These are phyloP conservation scores for Troglohyphantes excavatus DNA, from an alignment of 2,888 invertebrate genomes.

Conservation along the genomic window DNA sequence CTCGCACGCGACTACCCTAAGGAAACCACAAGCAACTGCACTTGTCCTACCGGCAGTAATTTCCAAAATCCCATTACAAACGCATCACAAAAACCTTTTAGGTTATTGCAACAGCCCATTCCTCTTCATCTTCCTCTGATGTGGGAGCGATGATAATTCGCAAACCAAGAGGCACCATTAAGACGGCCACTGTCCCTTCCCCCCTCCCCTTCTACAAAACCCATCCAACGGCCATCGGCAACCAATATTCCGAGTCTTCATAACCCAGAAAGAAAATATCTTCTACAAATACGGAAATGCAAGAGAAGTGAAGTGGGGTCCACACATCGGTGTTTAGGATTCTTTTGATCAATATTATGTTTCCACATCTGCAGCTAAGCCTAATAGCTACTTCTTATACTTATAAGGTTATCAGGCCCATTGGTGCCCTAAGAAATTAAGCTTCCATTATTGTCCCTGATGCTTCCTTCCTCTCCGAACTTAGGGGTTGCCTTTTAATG, in stretches of 20 bases:
- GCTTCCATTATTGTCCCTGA: not conserved
- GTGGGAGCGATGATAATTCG: not conserved
- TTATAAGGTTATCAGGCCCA: not conserved
- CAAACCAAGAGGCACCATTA: slow-evolving; percentile 22
- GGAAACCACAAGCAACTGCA: not conserved
- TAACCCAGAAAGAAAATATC: slow-evolving; percentile 32
- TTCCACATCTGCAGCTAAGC: slow-evolving; percentile 54
- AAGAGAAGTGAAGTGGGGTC: slow-evolving; percentile 11
- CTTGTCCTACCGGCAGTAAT: not conserved
- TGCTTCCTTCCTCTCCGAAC: not conserved
- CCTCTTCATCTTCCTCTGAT: not conserved
- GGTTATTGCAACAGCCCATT: not conserved
- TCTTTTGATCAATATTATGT: slow-evolving; percentile 60
- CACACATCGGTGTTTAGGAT: not conserved
- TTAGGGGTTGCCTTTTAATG: too few relatives aligned
- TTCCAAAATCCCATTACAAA: not conserved
- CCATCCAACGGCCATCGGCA: slow-evolving; percentile 22
- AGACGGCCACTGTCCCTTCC: not conserved
- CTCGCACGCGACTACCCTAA: too few relatives aligned
- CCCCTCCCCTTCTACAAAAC: not conserved
- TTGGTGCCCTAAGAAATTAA: not conserved
- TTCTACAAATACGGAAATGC: slow-evolving; percentile 37
- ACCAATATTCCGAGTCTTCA: slow-evolving; percentile 43
- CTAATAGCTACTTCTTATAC: slow-evolving; percentile 47
- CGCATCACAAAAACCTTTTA: not conserved